Conservation (phyloP, 2,113 vertebrate genomes). For the Ascaphus truei region DNA sequence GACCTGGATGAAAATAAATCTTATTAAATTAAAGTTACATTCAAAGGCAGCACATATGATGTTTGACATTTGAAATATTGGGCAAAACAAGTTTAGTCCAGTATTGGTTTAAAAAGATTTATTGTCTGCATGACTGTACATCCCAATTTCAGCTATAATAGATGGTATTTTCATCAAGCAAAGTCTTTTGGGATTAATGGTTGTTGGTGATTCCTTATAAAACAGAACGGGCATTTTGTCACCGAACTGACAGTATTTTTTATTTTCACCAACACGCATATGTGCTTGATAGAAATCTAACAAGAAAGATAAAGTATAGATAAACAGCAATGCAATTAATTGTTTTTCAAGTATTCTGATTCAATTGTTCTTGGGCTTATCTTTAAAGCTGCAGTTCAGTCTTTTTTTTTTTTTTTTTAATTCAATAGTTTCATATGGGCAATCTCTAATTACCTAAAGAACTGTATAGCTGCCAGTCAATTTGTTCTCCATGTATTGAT, state of each 20-base stretch:
- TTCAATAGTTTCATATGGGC: too few species aligned
- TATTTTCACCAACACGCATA: not conserved
- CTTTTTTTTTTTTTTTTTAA: too few species aligned
- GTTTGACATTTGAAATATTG: constrained; percentile 22
- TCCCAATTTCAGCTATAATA: constrained; percentile 8
- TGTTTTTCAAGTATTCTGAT: too few species aligned
- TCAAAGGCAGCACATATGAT: not conserved
- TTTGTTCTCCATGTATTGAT: too few species aligned
- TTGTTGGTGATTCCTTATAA: not conserved
- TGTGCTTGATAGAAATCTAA: not conserved
- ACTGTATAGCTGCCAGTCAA: too few species aligned
- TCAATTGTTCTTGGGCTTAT: too few species aligned
- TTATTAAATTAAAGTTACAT: constrained; percentile 13
- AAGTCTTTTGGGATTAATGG: not conserved
- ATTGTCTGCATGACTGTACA: constrained; percentile 1
- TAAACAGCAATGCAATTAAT: not conserved
- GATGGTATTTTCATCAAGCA: constrained; percentile 11
- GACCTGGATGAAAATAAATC: constrained; percentile 25
- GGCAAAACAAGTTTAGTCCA: constrained; percentile 13
- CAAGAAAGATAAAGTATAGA: not conserved
- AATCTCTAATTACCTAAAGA: too few species aligned
- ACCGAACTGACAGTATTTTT: not conserved
- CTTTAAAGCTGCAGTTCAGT: too few species aligned
- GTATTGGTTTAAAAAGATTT: constrained; percentile 15
- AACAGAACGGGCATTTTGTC: not conserved